Percentiles rank a stretch among this genome's conserved stretches.
phyloP scores from a whole-genome alignment of 2,797 vertebrate genomes.

The Sylvia borin region DNA sequence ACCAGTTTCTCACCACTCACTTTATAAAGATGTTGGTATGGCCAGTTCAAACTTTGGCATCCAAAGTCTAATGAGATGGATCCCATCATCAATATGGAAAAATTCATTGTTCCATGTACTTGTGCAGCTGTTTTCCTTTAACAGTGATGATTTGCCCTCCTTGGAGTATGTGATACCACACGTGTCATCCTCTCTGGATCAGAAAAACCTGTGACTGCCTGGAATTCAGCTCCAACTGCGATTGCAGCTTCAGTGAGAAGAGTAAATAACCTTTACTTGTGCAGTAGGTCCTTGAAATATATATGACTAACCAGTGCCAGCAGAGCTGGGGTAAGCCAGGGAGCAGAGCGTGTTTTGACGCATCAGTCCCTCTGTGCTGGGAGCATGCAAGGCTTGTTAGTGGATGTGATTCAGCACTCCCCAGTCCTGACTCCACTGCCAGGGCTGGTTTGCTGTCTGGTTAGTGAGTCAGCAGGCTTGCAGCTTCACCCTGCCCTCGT shows the following conservation, averaged over 20 bases:
- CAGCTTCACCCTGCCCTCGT: background rate
- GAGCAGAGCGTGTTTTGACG: background rate
- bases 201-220: background rate
- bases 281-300: background rate
- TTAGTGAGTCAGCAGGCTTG: slow-evolving; percentile 16
- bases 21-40: background rate
- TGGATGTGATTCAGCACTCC: slow-evolving; percentile 1
- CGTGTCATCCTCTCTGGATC: background rate
- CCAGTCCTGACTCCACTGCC: background rate
- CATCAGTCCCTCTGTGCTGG: background rate
- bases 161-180: background rate
- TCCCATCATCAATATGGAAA: background rate
- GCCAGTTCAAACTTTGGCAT: background rate
- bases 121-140: background rate
- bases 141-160: background rate
- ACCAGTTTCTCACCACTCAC: background rate
- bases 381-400: background rate
- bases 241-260: background rate
- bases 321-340: background rate
- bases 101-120: background rate
- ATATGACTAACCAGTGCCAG: background rate
- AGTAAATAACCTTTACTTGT: background rate
- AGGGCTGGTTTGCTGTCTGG: background rate
- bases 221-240: background rate
- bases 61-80: background rate